Base-by-base conservation (phyloP, 1,140 invertebrate genomes). In the Drosophila parvula region DNA sequence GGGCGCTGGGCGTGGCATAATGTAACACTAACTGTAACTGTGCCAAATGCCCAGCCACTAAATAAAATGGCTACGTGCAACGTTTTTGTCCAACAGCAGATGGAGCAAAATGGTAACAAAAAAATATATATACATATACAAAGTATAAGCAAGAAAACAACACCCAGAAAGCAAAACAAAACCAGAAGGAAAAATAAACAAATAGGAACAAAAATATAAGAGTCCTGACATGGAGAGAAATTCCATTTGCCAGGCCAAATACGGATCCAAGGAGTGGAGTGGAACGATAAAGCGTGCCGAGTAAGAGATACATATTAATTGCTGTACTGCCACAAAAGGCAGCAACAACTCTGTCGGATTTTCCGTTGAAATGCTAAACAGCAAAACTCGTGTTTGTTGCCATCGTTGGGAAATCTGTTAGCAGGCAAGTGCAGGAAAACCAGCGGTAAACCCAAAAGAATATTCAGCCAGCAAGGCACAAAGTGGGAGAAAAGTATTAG, bases 261-360 rank as follows among this genome's bases (percentile, higher is more conserved):
- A 3, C 22, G 16, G 14, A 57, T 11, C 44, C 45, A 36, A 47
- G 27, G 16, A 12, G 43, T 30, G 44, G 55, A 51, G 38, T 36
- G 43, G 40, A 59, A 68, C 67, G 71, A 86, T 82, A 88, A 83
- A 82, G 83, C 79, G 84, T 86, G 83, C 84, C 79, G 76, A 88
- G 76, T 77, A 83, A 84, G 59, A 88, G 84, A 88, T 88, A 89
- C 80, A 89, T 88, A 88, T 88, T 88, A 88, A 88, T 88, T 88
- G 84, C 69, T 80, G 70, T 78, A 61, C 65, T 83, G 61, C 60
- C 44, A 67, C 71, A 63, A 45, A 36, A 28, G 45, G 14, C 45
- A 50, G 34, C 62, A 53, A 48, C 80, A 73, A 64, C 65, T 75
- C 76, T 65, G 68, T 70, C 67, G 78, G 62, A 60, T 77, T 76